Percentiles rank a stretch among this genome's conserved stretches.
Evolutionary conservation across 2,797 vertebrate species (phyloP).

Genomic region (Carcharodon carcharias): DNA sequence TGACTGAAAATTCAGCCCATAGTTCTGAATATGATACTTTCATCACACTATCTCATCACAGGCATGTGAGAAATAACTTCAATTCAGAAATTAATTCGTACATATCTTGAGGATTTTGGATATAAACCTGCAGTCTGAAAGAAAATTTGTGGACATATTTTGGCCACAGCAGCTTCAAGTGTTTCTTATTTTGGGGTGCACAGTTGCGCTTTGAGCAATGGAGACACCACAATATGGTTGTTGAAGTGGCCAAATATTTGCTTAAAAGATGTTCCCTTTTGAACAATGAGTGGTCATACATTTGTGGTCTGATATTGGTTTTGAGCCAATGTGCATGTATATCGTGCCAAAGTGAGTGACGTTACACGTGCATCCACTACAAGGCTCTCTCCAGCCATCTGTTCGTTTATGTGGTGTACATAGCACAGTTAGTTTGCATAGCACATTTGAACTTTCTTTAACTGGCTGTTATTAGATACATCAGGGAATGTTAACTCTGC

Average conservation of each 20-base stretch:
- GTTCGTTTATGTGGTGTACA: not conserved
- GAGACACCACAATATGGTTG: not conserved
- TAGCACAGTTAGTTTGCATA: not conserved
- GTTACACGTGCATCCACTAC: constrained; percentile 7
- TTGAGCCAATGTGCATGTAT: not conserved
- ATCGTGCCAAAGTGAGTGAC: not conserved
- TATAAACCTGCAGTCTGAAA: not conserved
- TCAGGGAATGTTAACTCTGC: not conserved
- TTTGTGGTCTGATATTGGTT: constrained; percentile 12
- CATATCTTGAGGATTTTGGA: not conserved
- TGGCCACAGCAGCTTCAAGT: not conserved
- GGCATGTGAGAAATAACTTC: not conserved
- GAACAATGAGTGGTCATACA: constrained; percentile 9
- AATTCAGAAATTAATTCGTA: not conserved
- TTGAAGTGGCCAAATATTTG: constrained; percentile 30
- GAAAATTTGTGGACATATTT: not conserved
- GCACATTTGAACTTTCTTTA: constrained; percentile 28
- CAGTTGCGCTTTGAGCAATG: not conserved
- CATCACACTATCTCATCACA: not conserved
- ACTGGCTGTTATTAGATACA: constrained; percentile 24
- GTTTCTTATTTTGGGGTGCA: not conserved
- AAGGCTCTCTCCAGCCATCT: not conserved
- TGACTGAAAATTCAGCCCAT: too few species aligned
- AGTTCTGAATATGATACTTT: not conserved
- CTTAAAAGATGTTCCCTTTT: constrained; percentile 2